phyloP scores from a whole-genome alignment of 1,140 invertebrate genomes.

The Cheumatopsyche charites region DNA sequence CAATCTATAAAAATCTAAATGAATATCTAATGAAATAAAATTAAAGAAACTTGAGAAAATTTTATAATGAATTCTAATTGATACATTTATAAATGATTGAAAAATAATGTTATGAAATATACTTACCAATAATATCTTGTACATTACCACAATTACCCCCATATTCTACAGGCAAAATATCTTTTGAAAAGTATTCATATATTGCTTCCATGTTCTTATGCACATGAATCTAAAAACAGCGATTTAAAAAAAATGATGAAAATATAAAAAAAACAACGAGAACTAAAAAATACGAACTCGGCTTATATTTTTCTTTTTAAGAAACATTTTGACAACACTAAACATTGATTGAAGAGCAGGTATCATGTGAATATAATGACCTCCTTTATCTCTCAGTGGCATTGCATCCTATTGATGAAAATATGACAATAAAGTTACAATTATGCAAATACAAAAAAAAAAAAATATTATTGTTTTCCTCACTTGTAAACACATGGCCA shows the following conservation, averaged over 20 bases:
- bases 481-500: conserved; percentile 61
- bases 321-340: conserved; percentile 55
- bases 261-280: conserved; percentile 55
- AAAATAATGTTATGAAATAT: no score
- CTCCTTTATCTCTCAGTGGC: conserved; percentile 55
- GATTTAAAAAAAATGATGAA: background rate
- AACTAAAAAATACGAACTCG: conserved; percentile 51
- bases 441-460: background rate
- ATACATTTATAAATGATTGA: background rate
- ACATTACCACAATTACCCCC: conserved; percentile 61
- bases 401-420: conserved; percentile 49
- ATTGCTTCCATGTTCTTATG: conserved; percentile 61
- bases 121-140: conserved; percentile 54
- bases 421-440: background rate
- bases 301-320: conserved; percentile 58
- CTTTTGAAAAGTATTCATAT: conserved; percentile 58
- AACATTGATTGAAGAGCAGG: conserved; percentile 56
- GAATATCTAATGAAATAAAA: no score
- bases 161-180: conserved; percentile 63
- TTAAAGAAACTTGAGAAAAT: no score
- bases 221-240: conserved; percentile 58
- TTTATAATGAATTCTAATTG: no score
- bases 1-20: no score
- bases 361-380: conserved; percentile 57
- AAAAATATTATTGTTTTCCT: background rate